Percentiles rank a stretch among this genome's conserved stretches.
Conservation (phyloP, 2,113 vertebrate genomes). For the Aix galericulata region DNA sequence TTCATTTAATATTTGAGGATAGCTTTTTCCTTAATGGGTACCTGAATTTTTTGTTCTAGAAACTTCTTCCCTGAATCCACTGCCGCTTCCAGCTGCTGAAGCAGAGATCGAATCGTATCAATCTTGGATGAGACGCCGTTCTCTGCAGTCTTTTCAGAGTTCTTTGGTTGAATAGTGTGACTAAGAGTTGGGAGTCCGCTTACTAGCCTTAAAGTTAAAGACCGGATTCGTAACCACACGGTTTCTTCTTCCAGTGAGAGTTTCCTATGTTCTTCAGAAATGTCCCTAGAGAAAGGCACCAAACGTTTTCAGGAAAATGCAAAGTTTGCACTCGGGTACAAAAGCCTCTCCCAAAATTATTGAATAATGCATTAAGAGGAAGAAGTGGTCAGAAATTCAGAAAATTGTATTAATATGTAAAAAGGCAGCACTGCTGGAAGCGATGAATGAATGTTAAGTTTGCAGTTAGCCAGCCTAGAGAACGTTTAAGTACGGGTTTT, state of each 20-base stretch:
- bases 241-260: conserved; percentile 91
- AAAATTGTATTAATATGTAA: neutral
- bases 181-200: conserved; percentile 81
- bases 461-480: neutral
- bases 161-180: conserved; percentile 81
- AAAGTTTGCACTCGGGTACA: neutral
- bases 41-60: conserved; percentile 84
- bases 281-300: conserved; percentile 78
- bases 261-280: conserved; percentile 87
- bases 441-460: neutral
- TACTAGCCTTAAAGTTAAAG: conserved; percentile 89
- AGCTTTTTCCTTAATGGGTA: conserved; percentile 28
- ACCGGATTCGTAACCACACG: conserved; percentile 90
- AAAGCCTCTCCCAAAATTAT: neutral
- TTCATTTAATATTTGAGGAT: neutral
- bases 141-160: conserved; percentile 86
- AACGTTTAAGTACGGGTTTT: neutral
- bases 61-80: conserved; percentile 84
- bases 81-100: conserved; percentile 84
- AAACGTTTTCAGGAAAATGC: conserved; percentile 22
- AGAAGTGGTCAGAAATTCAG: neutral
- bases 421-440: neutral
- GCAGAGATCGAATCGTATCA: conserved; percentile 79
- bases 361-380: neutral
- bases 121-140: conserved; percentile 89